Evolutionary conservation across 2,113 vertebrate species (phyloP).

Genomic region (Hippocampus barbouri): DNA sequence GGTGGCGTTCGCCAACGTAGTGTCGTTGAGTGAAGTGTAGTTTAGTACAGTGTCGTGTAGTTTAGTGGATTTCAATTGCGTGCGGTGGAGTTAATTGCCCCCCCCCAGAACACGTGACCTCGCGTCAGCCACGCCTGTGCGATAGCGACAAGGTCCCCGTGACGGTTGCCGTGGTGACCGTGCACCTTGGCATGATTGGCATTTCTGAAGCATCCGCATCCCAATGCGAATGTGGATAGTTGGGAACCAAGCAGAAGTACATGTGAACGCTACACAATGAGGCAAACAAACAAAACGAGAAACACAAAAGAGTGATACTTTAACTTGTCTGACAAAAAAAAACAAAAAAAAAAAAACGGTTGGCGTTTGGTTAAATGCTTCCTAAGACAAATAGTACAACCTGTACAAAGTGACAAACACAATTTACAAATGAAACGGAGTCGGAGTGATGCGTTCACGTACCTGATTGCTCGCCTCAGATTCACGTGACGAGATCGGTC

Average conservation of each 20-base stretch:
- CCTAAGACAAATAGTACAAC: too few species aligned
- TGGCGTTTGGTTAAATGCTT: too few species aligned
- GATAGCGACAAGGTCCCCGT: background rate
- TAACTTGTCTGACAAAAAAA: too few species aligned
- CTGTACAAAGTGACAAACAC: too few species aligned
- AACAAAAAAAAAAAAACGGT: too few species aligned
- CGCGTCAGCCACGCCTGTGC: background rate
- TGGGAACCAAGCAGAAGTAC: too few species aligned
- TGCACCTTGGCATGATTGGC: background rate
- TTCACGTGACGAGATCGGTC: background rate
- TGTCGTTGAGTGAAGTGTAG: background rate
- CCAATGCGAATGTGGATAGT: background rate
- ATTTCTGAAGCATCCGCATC: background rate
- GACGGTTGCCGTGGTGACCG: background rate
- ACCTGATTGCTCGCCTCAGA: background rate
- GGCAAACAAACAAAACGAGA: too few species aligned
- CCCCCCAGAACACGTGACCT: background rate
- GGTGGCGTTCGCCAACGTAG: background rate
- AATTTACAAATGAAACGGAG: background rate
- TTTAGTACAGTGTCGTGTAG: too few species aligned
- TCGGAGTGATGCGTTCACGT: background rate
- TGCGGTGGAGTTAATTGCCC: too few species aligned
- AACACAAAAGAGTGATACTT: too few species aligned
- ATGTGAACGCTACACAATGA: background rate
- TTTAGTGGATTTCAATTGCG: too few species aligned